Conservation (phyloP, 2,888 invertebrate species). For the Pasiphila rectangulata region DNA sequence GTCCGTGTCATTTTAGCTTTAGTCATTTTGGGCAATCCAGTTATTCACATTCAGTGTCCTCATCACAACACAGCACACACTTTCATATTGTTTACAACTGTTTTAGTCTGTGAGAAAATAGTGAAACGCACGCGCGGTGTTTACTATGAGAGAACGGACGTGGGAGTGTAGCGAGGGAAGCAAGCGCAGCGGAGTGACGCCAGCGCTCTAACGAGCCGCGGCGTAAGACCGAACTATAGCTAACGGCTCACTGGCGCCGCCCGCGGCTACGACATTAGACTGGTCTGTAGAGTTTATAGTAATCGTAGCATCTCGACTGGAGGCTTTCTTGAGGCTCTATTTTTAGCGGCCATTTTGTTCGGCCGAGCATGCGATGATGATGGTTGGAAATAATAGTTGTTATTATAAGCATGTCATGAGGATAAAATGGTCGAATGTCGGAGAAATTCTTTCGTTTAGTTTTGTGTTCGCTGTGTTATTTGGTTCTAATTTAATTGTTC, state of each 20-base stretch:
- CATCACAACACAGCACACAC: constrained; percentile 56
- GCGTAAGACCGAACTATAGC: constrained; percentile 64
- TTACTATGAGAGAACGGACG: constrained; percentile 71
- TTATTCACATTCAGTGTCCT: constrained; percentile 57
- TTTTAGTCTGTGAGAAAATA: constrained; percentile 52
- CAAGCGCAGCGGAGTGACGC: constrained; percentile 47
- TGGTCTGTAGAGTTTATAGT: no score
- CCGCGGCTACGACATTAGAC: constrained; percentile 51
- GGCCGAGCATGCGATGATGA: constrained; percentile 42
- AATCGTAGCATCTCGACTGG: constrained; percentile 24
- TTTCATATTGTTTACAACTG: constrained; percentile 57
- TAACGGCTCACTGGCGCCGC: constrained; percentile 40
- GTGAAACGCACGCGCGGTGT: constrained; percentile 58
- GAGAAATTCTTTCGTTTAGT: constrained; percentile 9
- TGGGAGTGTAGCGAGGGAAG: constrained; percentile 65
- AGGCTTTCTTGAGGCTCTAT: constrained; percentile 41
- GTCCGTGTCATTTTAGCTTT: constrained; percentile 80
- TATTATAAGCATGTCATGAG: constrained; percentile 44
- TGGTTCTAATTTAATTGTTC: neutral
- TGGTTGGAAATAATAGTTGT: constrained; percentile 47
- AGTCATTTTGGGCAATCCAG: constrained; percentile 72
- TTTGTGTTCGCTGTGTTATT: constrained; percentile 3
- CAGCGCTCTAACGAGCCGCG: constrained; percentile 53
- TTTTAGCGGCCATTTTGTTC: constrained; percentile 72
- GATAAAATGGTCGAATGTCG: constrained; percentile 27